These are phyloP conservation scores for Nematolebias whitei DNA, from an alignment of 2,113 vertebrate genomes.

Conservation along the genomic window DNA sequence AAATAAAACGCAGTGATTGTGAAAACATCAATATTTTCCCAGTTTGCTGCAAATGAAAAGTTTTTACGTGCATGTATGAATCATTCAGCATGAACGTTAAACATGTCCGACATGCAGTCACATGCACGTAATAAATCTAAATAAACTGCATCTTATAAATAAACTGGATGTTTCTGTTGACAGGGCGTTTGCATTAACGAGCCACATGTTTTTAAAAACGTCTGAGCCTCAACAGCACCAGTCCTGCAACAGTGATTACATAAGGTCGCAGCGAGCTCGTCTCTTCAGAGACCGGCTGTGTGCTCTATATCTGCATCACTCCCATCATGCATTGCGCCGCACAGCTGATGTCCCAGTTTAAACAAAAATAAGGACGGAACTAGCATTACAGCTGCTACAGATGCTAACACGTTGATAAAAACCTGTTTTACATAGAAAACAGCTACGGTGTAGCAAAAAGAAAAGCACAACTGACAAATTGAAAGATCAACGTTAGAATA, in stretches of 20 bases:
- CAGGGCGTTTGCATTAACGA: constrained; percentile 36
- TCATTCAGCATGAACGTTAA: background rate
- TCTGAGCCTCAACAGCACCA: constrained; percentile 28
- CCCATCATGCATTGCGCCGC: constrained; percentile 57
- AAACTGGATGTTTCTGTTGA: constrained; percentile 19
- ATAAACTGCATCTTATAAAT: constrained; percentile 5
- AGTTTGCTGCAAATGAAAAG: constrained; percentile 29
- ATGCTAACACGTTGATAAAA: constrained; percentile 3
- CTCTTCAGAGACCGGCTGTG: constrained; percentile 51
- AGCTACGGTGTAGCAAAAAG: background rate
- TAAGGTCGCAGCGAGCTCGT: constrained; percentile 38
- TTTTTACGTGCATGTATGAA: constrained; percentile 6
- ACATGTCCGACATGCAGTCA: constrained; percentile 5
- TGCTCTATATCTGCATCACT: constrained; percentile 59
- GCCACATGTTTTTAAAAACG: constrained; percentile 39
- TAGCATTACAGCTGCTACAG: constrained; percentile 37
- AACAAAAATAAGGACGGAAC: constrained; percentile 44
- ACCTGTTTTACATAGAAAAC: background rate
- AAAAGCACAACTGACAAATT: background rate
- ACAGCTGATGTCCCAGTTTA: constrained; percentile 66
- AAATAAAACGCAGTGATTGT: too few species aligned
- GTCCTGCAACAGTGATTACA: constrained; percentile 50
- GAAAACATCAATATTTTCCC: background rate
- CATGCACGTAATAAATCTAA: constrained; percentile 7
- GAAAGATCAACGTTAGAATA: background rate